Conservation (phyloP, 2,888 invertebrate genomes). For the Mylabris sibirica region DNA sequence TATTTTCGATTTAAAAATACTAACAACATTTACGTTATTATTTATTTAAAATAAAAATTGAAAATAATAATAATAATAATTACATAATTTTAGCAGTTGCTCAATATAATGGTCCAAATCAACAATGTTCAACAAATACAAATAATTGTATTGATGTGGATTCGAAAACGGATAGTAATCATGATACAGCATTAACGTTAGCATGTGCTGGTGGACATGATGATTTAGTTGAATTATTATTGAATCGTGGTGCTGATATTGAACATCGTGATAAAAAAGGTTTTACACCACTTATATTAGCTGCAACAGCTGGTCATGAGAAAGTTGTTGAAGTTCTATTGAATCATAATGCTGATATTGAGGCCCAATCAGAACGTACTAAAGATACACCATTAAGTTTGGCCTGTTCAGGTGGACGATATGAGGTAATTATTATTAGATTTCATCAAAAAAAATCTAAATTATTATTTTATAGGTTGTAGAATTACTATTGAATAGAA, state of each 20-base stretch:
- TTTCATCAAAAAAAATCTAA: too few species aligned
- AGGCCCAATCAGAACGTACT: slow-evolving; percentile 98
- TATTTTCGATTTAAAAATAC: background rate
- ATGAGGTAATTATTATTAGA: slow-evolving; percentile 69
- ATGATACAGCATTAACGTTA: slow-evolving; percentile 96
- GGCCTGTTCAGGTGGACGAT: slow-evolving; percentile 96
- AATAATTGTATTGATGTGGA: slow-evolving; percentile 85
- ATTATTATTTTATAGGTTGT: slow-evolving; percentile 67
- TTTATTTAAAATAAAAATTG: background rate
- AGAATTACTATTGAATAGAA: slow-evolving; percentile 84
- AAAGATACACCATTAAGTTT: slow-evolving; percentile 98
- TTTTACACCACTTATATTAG: slow-evolving; percentile 95
- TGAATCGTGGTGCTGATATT: slow-evolving; percentile 92
- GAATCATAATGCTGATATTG: slow-evolving; percentile 95
- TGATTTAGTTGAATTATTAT: slow-evolving; percentile 90
- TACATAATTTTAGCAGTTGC: slow-evolving; percentile 46
- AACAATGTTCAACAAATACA: slow-evolving; percentile 42
- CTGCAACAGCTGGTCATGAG: slow-evolving; percentile 95
- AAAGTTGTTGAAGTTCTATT: slow-evolving; percentile 92
- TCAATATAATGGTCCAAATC: slow-evolving; percentile 50
- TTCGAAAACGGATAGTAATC: slow-evolving; percentile 97
- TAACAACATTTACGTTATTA: background rate
- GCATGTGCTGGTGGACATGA: slow-evolving; percentile 98
- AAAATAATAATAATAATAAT: background rate
- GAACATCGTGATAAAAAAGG: slow-evolving; percentile 98